Percentiles rank a stretch among this genome's conserved stretches.
Conservation (phyloP, 2,113 vertebrate genomes). For the Egretta garzetta region DNA sequence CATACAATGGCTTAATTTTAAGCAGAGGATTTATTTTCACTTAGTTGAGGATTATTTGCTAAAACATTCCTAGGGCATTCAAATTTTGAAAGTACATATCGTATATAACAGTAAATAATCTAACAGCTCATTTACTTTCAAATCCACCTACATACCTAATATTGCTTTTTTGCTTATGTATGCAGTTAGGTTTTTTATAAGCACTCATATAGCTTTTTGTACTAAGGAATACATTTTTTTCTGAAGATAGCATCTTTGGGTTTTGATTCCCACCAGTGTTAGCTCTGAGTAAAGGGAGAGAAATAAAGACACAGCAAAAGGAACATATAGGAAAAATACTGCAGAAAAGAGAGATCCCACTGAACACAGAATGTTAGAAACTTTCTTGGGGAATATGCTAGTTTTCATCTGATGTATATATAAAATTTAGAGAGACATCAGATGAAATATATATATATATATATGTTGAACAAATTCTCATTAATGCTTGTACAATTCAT, state of each 20-base stretch:
- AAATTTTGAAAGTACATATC: neutral
- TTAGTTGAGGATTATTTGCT: constrained; percentile 23
- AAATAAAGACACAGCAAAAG: neutral
- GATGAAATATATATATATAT: neutral
- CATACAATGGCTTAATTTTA: neutral
- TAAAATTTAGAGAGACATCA: too few species aligned
- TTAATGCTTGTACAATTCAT: neutral
- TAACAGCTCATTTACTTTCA: constrained; percentile 5
- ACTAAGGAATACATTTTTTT: neutral
- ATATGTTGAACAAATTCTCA: neutral
- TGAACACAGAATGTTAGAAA: neutral
- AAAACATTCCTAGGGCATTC: neutral
- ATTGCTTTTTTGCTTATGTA: neutral
- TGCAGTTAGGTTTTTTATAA: neutral
- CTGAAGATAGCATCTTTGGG: neutral
- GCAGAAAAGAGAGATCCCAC: neutral
- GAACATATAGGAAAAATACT: neutral
- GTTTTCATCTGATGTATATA: neutral
- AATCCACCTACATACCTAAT: neutral
- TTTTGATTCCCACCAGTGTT: neutral
- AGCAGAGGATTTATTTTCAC: constrained; percentile 24
- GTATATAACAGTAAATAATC: neutral
- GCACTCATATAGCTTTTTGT: neutral
- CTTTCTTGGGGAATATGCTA: neutral
- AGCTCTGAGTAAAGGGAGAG: neutral